Evolutionary conservation across 1,140 invertebrate species (phyloP).

Genomic region (Scaptomyza hsui): DNA sequence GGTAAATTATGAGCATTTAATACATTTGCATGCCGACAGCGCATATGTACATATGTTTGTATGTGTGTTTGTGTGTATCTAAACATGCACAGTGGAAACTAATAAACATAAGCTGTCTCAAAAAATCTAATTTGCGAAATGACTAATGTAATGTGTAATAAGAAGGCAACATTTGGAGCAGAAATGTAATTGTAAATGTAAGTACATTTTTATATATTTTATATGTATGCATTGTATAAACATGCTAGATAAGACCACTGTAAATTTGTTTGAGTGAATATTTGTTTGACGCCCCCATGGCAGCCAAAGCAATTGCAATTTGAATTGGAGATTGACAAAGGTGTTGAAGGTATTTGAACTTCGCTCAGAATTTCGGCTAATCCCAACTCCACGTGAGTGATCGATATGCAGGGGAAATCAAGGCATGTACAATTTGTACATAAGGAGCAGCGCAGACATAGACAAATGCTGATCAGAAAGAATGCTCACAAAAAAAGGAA

Average conservation of each 20-base stretch:
- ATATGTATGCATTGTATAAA: too few relatives aligned
- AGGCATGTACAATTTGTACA: constrained; percentile 36
- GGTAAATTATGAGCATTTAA: constrained; percentile 37
- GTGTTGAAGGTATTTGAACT: constrained; percentile 54
- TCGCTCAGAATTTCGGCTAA: constrained; percentile 27
- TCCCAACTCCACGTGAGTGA: constrained; percentile 10
- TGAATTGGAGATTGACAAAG: constrained; percentile 46
- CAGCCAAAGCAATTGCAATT: constrained; percentile 16
- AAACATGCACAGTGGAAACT: not conserved
- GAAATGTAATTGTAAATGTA: too few relatives aligned
- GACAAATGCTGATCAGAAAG: constrained; percentile 71
- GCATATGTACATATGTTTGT: not conserved
- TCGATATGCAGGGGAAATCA: constrained; percentile 41
- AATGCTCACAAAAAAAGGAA: constrained; percentile 8
- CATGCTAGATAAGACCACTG: not conserved
- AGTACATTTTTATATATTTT: too few relatives aligned
- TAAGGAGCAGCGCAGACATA: constrained; percentile 43
- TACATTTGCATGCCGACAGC: constrained; percentile 33
- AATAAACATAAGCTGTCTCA: not conserved
- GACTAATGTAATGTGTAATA: too few relatives aligned
- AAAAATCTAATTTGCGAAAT: not conserved
- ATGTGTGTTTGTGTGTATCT: not conserved
- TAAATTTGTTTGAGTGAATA: not conserved
- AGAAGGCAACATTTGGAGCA: too few relatives aligned
- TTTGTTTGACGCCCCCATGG: constrained; percentile 11